Base-by-base conservation (phyloP, 2,888 invertebrate genomes). In the Sminthurinus aureus region DNA sequence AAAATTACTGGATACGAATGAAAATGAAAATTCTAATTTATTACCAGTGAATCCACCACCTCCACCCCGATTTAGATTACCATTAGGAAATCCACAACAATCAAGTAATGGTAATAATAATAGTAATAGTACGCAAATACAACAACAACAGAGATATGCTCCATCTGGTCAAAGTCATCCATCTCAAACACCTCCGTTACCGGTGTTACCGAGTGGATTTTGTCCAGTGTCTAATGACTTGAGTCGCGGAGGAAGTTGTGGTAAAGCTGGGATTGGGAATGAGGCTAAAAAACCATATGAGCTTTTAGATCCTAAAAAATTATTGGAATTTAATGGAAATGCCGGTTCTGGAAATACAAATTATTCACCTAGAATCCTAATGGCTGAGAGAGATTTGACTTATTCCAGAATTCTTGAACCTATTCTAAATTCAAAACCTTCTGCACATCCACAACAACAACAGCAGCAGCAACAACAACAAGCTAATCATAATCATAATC, bases 361-460 rank as follows among this genome's bases (percentile, higher is more conserved):
- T 73, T 88, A 88, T 82, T 85, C 85, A 24, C 86, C 87, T 13
- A 79, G 88, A 81, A 84, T 88, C 24, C 85, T 87, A 51, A 84
- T 86, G 84, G 85, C 87, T 1, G 88, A 88, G 50, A 87, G 86
- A 76, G 88, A 87, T 79, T 86, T 86, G 13, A 88, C 87, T 2
- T 88, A 88, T 74, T 87, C 88, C 12, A 84, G 88, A 67, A 88
- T 88, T 26, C 80, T 88, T 22, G 88, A 87, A 75, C 88, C 88
- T 0, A 84, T 88, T 15, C 82, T 87, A 82, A 88, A 87, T 77
- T 87, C 88, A 9, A 84, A 84, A 58, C 58, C 75, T 18, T 52
- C n/a, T n/a, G 24, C 20, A 64, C 83, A 83, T 74, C n/a, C 50
- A 51, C n/a, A 20, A 24, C 83, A 83, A 52, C 78, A 83, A 58